Base-by-base conservation (phyloP, 2,797 vertebrate genomes). In the Harpagifer antarcticus region DNA sequence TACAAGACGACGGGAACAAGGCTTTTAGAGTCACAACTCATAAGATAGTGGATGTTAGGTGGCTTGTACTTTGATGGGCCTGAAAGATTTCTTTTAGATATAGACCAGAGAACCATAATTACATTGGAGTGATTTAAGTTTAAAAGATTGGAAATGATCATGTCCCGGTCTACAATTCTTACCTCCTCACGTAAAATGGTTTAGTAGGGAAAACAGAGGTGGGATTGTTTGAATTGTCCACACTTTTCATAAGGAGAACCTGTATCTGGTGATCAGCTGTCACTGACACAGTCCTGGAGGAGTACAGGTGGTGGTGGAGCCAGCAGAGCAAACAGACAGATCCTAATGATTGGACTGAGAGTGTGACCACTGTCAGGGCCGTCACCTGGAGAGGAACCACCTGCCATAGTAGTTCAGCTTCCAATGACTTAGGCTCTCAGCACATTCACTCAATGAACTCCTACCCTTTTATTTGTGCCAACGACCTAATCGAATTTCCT, bases 381-480 rank as follows among this genome's bases (percentile, higher is more conserved):
- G 81, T 78, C 55, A 72, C 57, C 6, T 1, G 44, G 63, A 72
- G 82, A 74, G 74, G 79, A 64, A 20, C 79, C 49, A 6, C 50
- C n/a, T 57, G 57, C 72, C 58, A 13, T 64, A 66, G 15, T 63
- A 44, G 23, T 81, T 83, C 86, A 86, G 81, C 86, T 33, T 56
- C 52, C 27, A 27, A 27, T 27, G 3, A 23, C 2, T 23, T 23
- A 23, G 23, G 27, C 27, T 27, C 3, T 27, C 27, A 27, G 27
- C 27, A 27, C 27, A 27, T 27, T 27, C 27, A 27, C 27, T 27
- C 4, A 4, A 27, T 27, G 0, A 27, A 27, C 27, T 27, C 4
- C 27, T 27, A 1, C 27, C 27, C 4, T 27, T 5, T 27, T 27
- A 27, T 27, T 27, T 27, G 27, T 5, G 27, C 27, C 27, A 27